Evolutionary conservation across 2,888 invertebrate genomes (phyloP).

Genomic region (Apotomis turbidana): DNA sequence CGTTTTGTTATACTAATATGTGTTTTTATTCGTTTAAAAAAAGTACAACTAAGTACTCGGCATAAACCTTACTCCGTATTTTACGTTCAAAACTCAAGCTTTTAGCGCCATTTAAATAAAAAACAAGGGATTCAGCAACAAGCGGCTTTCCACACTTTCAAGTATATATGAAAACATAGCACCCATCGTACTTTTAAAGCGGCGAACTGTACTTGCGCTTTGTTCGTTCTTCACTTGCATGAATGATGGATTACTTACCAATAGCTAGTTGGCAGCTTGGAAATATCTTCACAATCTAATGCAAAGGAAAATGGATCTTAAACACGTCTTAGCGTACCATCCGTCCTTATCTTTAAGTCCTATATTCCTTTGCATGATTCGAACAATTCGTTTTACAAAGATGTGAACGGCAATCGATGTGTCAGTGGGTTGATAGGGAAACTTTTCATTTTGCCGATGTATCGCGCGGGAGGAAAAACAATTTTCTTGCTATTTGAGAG

Average conservation of each 20-base stretch:
- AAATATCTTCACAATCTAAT: constrained; percentile 65
- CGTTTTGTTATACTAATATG: no score
- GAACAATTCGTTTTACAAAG: constrained; percentile 75
- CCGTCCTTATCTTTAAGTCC: constrained; percentile 59
- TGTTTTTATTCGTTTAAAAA: background rate
- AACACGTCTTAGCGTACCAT: constrained; percentile 50
- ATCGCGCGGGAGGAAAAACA: constrained; percentile 71
- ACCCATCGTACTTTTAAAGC: constrained; percentile 23
- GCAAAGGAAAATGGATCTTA: constrained; percentile 59
- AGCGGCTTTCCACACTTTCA: constrained; percentile 11
- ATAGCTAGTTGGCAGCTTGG: constrained; percentile 68
- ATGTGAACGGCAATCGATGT: constrained; percentile 80
- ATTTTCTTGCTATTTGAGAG: constrained; percentile 74
- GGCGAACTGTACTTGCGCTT: constrained; percentile 50
- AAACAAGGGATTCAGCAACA: constrained; percentile 1
- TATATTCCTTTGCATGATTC: constrained; percentile 66
- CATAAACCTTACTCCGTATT: background rate
- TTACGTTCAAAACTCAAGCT: background rate
- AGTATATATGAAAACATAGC: constrained; percentile 27
- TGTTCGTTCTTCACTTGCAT: constrained; percentile 65
- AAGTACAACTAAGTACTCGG: background rate
- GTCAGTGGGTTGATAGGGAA: constrained; percentile 78
- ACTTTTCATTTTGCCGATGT: constrained; percentile 80
- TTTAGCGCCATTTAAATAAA: background rate
- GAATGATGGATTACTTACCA: constrained; percentile 77